A percentile compares a stretch with the other conserved stretches of the same genome.
Evolutionary conservation across 2,797 vertebrate genomes (phyloP).

Genomic region (Erethizon dorsatum): DNA sequence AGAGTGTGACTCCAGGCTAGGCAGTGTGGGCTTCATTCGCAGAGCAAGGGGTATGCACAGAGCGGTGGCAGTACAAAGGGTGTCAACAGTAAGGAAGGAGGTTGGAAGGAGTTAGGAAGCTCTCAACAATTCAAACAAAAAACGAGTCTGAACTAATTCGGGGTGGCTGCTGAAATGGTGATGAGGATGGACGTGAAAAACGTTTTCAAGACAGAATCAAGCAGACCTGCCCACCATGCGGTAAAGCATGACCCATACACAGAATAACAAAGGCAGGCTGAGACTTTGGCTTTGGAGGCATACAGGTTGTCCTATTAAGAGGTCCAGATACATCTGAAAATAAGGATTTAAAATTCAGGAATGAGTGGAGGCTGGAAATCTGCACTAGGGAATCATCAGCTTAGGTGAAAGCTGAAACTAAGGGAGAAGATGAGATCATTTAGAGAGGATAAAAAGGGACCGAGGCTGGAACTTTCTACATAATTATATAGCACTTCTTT

Average conservation of each 20-base stretch:
- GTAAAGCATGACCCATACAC: not conserved
- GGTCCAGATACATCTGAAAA: slow-evolving; percentile 21
- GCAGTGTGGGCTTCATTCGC: not conserved
- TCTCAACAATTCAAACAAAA: slow-evolving; percentile 60
- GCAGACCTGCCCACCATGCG: not conserved
- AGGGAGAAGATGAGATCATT: slow-evolving; percentile 52
- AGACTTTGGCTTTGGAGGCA: not conserved
- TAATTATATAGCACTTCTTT: slow-evolving; percentile 61
- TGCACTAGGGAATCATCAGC: slow-evolving; percentile 21
- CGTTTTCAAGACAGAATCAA: slow-evolving; percentile 52
- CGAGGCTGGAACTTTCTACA: slow-evolving; percentile 65
- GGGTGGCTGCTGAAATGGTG: not conserved
- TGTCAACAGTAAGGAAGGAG: slow-evolving; percentile 29
- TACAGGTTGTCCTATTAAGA: not conserved
- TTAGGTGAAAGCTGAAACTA: slow-evolving; percentile 24
- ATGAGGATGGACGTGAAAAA: not conserved
- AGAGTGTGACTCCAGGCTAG: not conserved
- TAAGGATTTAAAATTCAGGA: slow-evolving; percentile 4
- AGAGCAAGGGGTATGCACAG: not conserved
- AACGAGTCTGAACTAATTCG: slow-evolving; percentile 49
- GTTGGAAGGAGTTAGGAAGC: slow-evolving; percentile 18
- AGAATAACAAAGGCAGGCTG: not conserved
- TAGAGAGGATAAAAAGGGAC: slow-evolving; percentile 43
- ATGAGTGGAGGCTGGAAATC: not conserved
- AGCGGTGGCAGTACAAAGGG: not conserved